phyloP scores from a whole-genome alignment of 2,797 vertebrate species.

The Micromesistius poutassou region DNA sequence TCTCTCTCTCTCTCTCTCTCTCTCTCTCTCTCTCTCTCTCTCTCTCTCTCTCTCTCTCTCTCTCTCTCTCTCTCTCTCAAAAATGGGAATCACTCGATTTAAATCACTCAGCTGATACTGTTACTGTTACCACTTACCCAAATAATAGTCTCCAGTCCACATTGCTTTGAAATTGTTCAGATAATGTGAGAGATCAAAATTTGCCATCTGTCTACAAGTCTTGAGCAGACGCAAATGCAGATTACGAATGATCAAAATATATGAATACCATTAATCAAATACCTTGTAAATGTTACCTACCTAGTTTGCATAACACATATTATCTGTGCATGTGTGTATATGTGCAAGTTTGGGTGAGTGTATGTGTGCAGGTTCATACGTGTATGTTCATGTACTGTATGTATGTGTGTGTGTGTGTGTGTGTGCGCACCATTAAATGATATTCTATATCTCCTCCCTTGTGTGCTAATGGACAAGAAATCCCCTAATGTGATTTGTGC shows the following conservation, averaged over 20 bases:
- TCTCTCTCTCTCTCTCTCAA: slow-evolving; percentile 30
- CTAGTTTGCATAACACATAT: not conserved
- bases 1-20: slow-evolving; percentile 31
- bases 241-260: too few relatives aligned
- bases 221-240: too few relatives aligned
- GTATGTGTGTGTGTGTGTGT: not conserved
- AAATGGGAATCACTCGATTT: not conserved
- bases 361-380: slow-evolving; percentile 1
- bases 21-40: too few relatives aligned
- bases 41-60: not conserved
- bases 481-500: slow-evolving; percentile 48
- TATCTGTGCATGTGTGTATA: not conserved
- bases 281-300: not conserved
- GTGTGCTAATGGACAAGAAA: slow-evolving; percentile 35
- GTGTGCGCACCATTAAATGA: not conserved
- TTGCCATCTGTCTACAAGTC: too few relatives aligned
- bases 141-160: too few relatives aligned
- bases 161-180: not conserved
- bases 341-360: slow-evolving; percentile 1
- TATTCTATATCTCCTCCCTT: slow-evolving; percentile 14
- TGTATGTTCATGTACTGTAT: slow-evolving; percentile 1
- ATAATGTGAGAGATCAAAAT: not conserved
- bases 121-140: too few relatives aligned
- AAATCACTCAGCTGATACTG: not conserved
- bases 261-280: too few relatives aligned